These are phyloP conservation scores for Ridgeia piscesae DNA, from an alignment of 1,140 invertebrate species.

Conservation along the genomic window DNA sequence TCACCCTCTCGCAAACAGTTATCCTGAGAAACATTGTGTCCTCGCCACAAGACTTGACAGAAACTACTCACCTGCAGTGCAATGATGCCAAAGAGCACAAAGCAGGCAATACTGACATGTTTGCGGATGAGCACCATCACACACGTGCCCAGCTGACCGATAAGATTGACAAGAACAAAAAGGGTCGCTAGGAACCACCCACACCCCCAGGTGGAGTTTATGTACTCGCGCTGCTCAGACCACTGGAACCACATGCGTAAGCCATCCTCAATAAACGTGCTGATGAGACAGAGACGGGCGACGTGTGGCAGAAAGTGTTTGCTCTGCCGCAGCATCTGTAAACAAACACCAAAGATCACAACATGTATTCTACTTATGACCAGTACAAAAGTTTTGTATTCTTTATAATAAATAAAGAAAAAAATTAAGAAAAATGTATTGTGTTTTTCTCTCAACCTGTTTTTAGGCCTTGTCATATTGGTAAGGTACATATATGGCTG, in stretches of 20 bases:
- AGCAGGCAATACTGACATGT: conserved; percentile 92
- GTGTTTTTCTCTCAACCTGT: background rate
- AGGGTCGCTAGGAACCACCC: conserved; percentile 87
- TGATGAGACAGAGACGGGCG: conserved; percentile 94
- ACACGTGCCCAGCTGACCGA: conserved; percentile 90
- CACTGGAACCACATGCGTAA: conserved; percentile 80
- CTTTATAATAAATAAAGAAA: conserved; percentile 14
- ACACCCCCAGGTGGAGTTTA: conserved; percentile 83
- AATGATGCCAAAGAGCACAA: conserved; percentile 93
- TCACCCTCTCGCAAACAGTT: too few relatives aligned
- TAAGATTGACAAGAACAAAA: conserved; percentile 91
- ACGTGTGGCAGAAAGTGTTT: conserved; percentile 94
- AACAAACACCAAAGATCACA: conserved; percentile 9
- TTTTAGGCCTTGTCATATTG: background rate
- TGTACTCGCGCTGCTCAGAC: conserved; percentile 30
- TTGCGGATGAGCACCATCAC: conserved; percentile 91
- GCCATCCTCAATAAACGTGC: conserved; percentile 99
- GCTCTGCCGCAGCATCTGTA: conserved; percentile 66
- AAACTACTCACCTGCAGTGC: conserved; percentile 76
- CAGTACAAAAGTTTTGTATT: background rate
- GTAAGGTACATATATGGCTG: too few relatives aligned
- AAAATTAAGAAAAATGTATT: too few relatives aligned
- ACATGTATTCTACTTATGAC: background rate
- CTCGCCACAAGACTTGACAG: background rate
- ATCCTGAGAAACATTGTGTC: too few relatives aligned